phyloP scores from a whole-genome alignment of 2,888 invertebrate species.

The Meiosimyza platycephala region DNA sequence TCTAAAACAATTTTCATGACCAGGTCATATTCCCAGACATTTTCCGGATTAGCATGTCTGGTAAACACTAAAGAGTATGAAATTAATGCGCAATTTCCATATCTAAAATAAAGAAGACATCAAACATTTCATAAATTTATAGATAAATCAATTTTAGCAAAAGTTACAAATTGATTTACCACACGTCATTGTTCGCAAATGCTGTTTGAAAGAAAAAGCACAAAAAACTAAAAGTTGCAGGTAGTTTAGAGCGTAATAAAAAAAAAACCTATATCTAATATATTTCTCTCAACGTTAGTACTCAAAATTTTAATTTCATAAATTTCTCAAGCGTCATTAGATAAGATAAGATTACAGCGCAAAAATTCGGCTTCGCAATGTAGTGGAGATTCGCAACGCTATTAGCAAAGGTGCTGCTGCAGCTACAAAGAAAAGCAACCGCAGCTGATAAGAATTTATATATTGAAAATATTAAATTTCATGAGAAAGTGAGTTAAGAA shows the following conservation, averaged over 20 bases:
- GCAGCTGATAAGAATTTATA: slow-evolving; percentile 8
- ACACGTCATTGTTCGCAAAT: not conserved
- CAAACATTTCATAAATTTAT: too few relatives aligned
- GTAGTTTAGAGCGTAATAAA: not conserved
- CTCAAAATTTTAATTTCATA: slow-evolving; percentile 6
- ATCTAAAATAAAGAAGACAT: too few relatives aligned
- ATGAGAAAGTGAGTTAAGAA: not conserved
- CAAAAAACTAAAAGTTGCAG: not conserved
- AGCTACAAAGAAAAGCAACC: slow-evolving; percentile 9
- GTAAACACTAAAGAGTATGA: too few relatives aligned
- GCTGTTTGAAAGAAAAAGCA: not conserved
- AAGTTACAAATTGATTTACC: not conserved
- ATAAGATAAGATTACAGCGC: slow-evolving; percentile 6
- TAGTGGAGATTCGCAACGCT: not conserved
- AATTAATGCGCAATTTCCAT: too few relatives aligned
- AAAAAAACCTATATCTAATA: not conserved
- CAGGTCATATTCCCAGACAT: too few relatives aligned
- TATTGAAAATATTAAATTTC: not conserved
- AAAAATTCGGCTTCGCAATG: not conserved
- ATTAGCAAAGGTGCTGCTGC: not conserved
- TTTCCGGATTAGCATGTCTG: too few relatives aligned
- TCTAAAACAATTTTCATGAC: too few relatives aligned
- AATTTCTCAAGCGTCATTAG: not conserved
- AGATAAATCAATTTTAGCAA: too few relatives aligned
- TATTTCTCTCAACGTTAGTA: not conserved